phyloP scores from a whole-genome alignment of 35 echinoderm and acorn worm genomes.

The Patiria miniata region DNA sequence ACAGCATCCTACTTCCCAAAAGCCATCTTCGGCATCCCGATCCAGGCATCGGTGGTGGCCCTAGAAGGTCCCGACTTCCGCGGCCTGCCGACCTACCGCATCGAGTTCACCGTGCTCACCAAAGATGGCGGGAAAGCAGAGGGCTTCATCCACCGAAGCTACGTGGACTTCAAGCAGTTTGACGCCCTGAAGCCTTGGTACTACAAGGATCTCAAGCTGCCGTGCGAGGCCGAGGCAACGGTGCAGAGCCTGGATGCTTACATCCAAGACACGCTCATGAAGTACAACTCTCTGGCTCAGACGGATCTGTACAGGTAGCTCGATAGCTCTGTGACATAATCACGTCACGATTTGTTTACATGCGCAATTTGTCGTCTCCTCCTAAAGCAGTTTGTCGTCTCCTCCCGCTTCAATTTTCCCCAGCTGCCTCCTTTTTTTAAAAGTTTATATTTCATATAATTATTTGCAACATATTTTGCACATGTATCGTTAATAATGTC shows the following conservation, averaged over 20 bases:
- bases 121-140: neutral
- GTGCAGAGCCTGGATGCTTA: constrained; percentile 29
- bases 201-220: constrained; percentile 38
- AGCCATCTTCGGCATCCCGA: constrained; percentile 42
- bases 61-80: constrained; percentile 37
- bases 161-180: constrained; percentile 52
- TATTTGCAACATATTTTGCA: too few species aligned
- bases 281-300: constrained; percentile 22
- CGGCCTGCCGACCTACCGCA: constrained; percentile 40
- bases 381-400: too few species aligned
- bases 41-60: constrained; percentile 15
- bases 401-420: too few species aligned
- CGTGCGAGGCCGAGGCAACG: neutral
- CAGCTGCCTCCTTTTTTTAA: too few species aligned
- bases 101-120: constrained; percentile 32
- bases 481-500: too few species aligned
- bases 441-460: too few species aligned
- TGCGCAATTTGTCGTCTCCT: too few species aligned
- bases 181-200: constrained; percentile 38
- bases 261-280: neutral
- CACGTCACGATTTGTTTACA: too few species aligned
- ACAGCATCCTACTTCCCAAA: constrained; percentile 36
- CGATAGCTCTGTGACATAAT: too few species aligned
- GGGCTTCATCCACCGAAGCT: constrained; percentile 55
- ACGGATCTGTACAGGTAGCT: constrained; percentile 27